A percentile compares a stretch with the other conserved stretches of the same genome.
Conservation (phyloP, 1,140 invertebrate genomes). For the Heliothis subflexa region DNA sequence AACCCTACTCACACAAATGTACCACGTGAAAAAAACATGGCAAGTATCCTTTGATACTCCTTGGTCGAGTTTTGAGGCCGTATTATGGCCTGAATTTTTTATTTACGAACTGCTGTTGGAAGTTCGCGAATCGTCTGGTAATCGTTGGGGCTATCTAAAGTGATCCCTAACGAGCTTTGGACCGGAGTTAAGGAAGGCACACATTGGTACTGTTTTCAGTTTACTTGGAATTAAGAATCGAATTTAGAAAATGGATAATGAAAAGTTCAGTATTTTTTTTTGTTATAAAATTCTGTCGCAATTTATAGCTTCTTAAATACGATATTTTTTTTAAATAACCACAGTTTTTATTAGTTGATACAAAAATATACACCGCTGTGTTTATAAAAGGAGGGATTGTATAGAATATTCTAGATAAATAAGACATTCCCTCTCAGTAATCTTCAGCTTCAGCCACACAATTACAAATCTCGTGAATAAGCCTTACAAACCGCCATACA, state of each 20-base stretch:
- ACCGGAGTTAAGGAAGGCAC: constrained; percentile 31
- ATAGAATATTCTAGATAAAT: background rate
- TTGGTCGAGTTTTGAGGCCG: constrained; percentile 25
- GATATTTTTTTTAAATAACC: no score
- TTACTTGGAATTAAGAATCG: background rate
- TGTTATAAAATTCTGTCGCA: no score
- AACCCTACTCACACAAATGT: constrained; percentile 41
- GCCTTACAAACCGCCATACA: background rate
- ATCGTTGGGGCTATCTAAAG: constrained; percentile 50
- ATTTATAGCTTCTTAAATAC: background rate
- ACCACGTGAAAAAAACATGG: constrained; percentile 41
- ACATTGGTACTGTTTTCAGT: background rate
- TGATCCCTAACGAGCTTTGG: constrained; percentile 49
- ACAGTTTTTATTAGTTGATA: no score
- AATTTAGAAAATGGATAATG: background rate
- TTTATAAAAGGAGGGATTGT: background rate
- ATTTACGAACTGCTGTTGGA: constrained; percentile 37
- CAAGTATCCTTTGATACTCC: constrained; percentile 33
- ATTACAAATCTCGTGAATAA: constrained; percentile 12
- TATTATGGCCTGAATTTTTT: constrained; percentile 37
- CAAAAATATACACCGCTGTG: background rate
- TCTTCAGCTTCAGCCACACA: constrained; percentile 2
- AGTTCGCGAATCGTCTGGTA: constrained; percentile 45
- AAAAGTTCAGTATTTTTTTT: background rate
- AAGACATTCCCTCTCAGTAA: background rate